Conservation (phyloP, 2,888 invertebrate species). For the Eubasilissa splendida region DNA sequence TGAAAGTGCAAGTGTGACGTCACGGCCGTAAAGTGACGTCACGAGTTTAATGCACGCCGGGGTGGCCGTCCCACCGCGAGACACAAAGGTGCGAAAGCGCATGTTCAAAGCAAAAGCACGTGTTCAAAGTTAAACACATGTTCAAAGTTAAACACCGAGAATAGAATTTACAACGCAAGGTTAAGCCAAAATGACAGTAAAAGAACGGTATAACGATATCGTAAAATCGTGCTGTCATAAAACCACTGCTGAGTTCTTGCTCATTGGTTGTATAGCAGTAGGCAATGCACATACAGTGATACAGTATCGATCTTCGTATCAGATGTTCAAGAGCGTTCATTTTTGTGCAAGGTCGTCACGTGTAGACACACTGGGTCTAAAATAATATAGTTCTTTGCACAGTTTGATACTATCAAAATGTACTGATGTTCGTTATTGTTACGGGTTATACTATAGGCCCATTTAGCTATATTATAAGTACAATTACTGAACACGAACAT, state of each 20-base stretch:
- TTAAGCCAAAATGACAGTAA: conserved; percentile 56
- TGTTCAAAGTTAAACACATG: conserved; percentile 35
- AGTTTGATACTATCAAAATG: no score
- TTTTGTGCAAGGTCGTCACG: no score
- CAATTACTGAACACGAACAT: no score
- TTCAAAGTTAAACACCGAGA: conserved; percentile 39
- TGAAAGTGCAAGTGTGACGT: conserved; percentile 58
- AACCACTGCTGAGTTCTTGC: conserved; percentile 44
- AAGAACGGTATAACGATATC: conserved; percentile 56
- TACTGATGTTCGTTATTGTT: no score
- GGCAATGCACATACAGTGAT: not conserved
- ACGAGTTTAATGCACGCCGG: conserved; percentile 48
- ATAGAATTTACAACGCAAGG: conserved; percentile 53
- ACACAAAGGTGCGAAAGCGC: conserved; percentile 47
- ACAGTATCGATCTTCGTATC: not conserved
- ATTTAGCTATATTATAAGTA: no score
- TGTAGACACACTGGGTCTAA: no score
- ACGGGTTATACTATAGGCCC: no score
- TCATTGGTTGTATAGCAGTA: not conserved
- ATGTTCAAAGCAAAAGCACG: conserved; percentile 24
- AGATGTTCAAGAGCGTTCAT: no score
- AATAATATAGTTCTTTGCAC: no score
- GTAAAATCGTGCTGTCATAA: conserved; percentile 57
- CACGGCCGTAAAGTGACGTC: conserved; percentile 50
- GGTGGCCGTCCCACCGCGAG: conserved; percentile 16